Percentiles rank a stretch among this genome's conserved stretches.
Evolutionary conservation across 1,140 invertebrate genomes (phyloP).

Genomic region (Lerema accius): DNA sequence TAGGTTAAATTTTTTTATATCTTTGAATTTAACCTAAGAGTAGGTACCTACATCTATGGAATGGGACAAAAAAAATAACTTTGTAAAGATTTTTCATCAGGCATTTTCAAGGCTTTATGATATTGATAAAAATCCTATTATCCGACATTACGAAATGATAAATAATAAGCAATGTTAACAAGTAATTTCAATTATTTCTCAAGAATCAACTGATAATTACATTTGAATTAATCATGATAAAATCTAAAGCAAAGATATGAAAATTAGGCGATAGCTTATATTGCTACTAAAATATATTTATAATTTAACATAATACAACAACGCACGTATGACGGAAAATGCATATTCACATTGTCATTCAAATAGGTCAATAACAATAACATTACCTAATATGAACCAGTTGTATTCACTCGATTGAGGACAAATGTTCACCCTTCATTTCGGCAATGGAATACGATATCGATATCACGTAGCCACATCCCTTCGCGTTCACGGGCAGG

Average conservation of each 20-base stretch:
- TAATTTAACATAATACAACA: too few species aligned
- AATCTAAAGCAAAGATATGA: too few species aligned
- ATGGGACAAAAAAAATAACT: too few species aligned
- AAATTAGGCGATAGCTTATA: neutral
- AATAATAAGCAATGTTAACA: neutral
- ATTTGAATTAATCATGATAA: neutral
- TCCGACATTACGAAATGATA: too few species aligned
- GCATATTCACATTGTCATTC: neutral
- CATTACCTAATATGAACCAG: neutral
- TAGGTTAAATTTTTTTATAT: too few species aligned
- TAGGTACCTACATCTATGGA: too few species aligned
- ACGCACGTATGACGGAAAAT: too few species aligned
- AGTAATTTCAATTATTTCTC: slow-evolving; percentile 4
- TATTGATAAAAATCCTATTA: too few species aligned
- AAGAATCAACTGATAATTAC: too few species aligned
- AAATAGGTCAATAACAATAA: neutral
- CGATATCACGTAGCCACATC: slow-evolving; percentile 66
- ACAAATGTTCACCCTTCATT: slow-evolving; percentile 30
- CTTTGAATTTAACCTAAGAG: too few species aligned
- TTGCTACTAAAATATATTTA: neutral
- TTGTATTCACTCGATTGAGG: slow-evolving; percentile 11
- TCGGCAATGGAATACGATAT: slow-evolving; percentile 46
- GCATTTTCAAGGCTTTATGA: too few species aligned
- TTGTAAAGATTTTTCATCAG: too few species aligned
- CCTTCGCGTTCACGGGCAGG: slow-evolving; percentile 75